Percentiles rank a stretch among this genome's conserved stretches.
phyloP scores from a whole-genome alignment of 2,797 vertebrate species.

The Artibeus lituratus region DNA sequence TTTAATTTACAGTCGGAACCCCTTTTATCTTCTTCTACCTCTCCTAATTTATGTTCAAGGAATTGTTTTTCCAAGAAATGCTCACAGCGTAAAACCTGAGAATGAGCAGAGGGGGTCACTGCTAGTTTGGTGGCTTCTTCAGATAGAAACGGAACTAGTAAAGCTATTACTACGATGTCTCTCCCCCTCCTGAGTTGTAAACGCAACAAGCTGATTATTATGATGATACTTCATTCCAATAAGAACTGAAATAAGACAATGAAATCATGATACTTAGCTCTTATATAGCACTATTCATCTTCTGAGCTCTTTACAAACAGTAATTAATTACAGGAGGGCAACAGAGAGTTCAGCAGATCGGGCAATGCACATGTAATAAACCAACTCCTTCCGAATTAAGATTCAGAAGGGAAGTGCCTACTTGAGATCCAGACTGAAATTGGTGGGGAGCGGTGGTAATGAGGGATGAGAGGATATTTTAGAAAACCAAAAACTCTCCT shows the following conservation, averaged over 20 bases:
- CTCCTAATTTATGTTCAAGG: background rate
- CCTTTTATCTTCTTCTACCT: background rate
- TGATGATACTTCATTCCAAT: constrained; percentile 52
- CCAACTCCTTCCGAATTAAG: constrained; percentile 65
- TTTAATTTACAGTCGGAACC: background rate
- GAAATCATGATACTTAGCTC: constrained; percentile 60
- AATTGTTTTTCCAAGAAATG: background rate
- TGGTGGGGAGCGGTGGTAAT: background rate
- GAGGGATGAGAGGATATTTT: background rate
- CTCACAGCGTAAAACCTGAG: background rate
- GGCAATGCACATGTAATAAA: constrained; percentile 64
- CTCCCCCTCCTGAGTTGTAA: background rate
- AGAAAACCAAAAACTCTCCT: background rate
- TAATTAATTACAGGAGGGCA: constrained; percentile 68
- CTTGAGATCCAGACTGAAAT: constrained; percentile 64
- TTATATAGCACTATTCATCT: constrained; percentile 59
- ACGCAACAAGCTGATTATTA: constrained; percentile 58
- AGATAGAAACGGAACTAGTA: background rate
- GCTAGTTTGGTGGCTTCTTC: background rate
- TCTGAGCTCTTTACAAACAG: constrained; percentile 63
- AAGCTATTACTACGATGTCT: background rate
- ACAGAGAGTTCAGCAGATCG: constrained; percentile 65
- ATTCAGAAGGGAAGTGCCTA: constrained; percentile 63
- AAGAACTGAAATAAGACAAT: constrained; percentile 56
- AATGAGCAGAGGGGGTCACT: background rate